phyloP scores from a whole-genome alignment of 2,797 vertebrate genomes.

The Coregonus sp. region DNA sequence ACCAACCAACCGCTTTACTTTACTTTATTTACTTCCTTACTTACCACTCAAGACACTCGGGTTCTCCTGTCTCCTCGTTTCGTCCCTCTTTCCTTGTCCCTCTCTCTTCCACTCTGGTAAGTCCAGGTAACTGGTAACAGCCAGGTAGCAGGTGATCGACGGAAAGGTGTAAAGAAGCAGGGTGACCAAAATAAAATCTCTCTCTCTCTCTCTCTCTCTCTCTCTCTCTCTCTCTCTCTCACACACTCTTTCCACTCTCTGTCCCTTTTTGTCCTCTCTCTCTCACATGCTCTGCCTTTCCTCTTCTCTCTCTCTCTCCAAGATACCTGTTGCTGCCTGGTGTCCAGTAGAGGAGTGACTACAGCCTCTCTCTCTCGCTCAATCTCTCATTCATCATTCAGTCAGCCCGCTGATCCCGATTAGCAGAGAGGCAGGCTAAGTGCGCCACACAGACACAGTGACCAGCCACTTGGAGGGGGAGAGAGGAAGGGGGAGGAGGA shows the following conservation, averaged over 20 bases:
- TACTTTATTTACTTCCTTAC: conserved; percentile 43
- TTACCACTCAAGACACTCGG: conserved; percentile 62
- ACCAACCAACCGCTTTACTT: conserved; percentile 24
- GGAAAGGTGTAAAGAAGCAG: not conserved
- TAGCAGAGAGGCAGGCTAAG: conserved; percentile 71
- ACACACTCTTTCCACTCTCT: not conserved
- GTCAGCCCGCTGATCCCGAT: conserved; percentile 74
- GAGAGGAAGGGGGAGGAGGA: not conserved
- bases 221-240: not conserved
- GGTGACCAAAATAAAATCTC: not conserved
- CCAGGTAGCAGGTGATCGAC: not conserved
- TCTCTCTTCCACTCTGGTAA: not conserved
- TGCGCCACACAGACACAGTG: conserved; percentile 36
- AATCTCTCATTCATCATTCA: conserved; percentile 56
- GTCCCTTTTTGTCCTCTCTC: not conserved
- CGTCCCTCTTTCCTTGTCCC: not conserved
- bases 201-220: not conserved
- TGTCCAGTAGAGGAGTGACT: conserved; percentile 52
- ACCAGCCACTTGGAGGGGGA: conserved; percentile 40
- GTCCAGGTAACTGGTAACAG: not conserved
- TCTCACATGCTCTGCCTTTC: not conserved
- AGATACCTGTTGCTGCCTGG: conserved; percentile 40
- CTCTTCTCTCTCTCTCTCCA: conserved; percentile 4
- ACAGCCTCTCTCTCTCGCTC: conserved; percentile 39
- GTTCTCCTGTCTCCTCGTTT: conserved; percentile 18